These are phyloP conservation scores for Drosophila peninsularis DNA, from an alignment of 2,888 invertebrate species.

Conservation along the genomic window DNA sequence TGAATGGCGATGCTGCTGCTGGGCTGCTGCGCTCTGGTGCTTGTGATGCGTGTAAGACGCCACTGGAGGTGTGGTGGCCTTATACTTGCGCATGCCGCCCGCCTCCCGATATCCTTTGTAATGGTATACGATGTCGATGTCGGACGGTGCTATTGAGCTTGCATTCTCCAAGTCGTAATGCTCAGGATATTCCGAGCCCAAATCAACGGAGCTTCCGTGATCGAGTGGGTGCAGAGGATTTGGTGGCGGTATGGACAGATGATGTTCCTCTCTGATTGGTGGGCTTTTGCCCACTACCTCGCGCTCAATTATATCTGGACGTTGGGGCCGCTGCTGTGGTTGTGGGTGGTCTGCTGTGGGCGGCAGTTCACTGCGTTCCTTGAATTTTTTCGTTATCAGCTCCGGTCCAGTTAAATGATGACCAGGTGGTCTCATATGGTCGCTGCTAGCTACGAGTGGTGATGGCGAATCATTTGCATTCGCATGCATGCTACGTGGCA, in stretches of 20 bases:
- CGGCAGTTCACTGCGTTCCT: slow-evolving; percentile 91
- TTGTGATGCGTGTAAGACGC: slow-evolving; percentile 91
- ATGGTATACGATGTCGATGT: slow-evolving; percentile 98
- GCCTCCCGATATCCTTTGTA: slow-evolving; percentile 97
- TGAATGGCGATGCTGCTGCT: slow-evolving; percentile 91
- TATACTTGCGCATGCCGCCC: slow-evolving; percentile 93
- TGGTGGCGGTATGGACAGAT: slow-evolving; percentile 91
- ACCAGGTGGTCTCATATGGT: slow-evolving; percentile 45
- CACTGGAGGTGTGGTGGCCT: slow-evolving; percentile 93
- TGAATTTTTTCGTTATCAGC: slow-evolving; percentile 94
- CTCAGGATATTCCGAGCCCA: slow-evolving; percentile 93
- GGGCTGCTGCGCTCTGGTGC: slow-evolving; percentile 88
- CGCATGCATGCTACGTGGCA: slow-evolving; percentile 88
- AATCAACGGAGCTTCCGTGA: slow-evolving; percentile 89
- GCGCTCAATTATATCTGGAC: slow-evolving; percentile 97
- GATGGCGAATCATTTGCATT: slow-evolving; percentile 87
- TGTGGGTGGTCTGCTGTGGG: slow-evolving; percentile 87
- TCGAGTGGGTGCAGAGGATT: slow-evolving; percentile 91
- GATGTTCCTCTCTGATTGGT: slow-evolving; percentile 91
- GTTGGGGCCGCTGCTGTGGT: slow-evolving; percentile 90
- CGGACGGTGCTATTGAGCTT: slow-evolving; percentile 98
- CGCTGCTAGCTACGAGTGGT: slow-evolving; percentile 86
- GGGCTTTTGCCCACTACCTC: slow-evolving; percentile 94
- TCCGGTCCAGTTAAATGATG: slow-evolving; percentile 94
- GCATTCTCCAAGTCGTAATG: slow-evolving; percentile 99